Evolutionary conservation across 2,113 vertebrate species (phyloP).

Genomic region (Tragelaphus buxtoni): DNA sequence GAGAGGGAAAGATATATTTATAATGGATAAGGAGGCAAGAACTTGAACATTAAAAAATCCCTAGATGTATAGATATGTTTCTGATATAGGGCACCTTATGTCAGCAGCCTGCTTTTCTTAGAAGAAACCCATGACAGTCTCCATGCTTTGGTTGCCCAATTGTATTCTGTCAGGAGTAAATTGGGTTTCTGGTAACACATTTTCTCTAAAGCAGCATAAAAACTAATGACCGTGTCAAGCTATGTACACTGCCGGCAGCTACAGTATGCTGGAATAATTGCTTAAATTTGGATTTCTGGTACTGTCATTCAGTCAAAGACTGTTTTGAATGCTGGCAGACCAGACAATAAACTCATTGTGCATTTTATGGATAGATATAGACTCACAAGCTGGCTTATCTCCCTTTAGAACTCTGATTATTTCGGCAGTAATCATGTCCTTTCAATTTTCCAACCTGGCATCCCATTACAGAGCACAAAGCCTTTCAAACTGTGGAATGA

Average conservation of each 20-base stretch:
- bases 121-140: slow-evolving; percentile 66
- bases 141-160: slow-evolving; percentile 76
- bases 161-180: slow-evolving; percentile 79
- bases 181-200: slow-evolving; percentile 79
- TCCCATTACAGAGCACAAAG: background rate
- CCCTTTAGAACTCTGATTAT: slow-evolving; percentile 56
- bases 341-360: slow-evolving; percentile 54
- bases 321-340: slow-evolving; percentile 51
- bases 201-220: slow-evolving; percentile 82
- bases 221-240: slow-evolving; percentile 79
- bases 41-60: background rate
- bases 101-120: slow-evolving; percentile 52
- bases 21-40: background rate
- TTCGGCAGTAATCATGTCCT: background rate
- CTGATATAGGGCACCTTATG: slow-evolving; percentile 60
- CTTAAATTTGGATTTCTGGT: slow-evolving; percentile 77
- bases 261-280: slow-evolving; percentile 72
- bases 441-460: background rate
- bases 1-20: background rate
- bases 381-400: background rate
- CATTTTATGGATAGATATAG: slow-evolving; percentile 62
- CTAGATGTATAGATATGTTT: background rate
- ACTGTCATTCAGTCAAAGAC: slow-evolving; percentile 67
- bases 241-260: slow-evolving; percentile 73
- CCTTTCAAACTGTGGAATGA: background rate